Base-by-base conservation (phyloP, 2,797 vertebrate genomes). In the Hapalemur alaotrensis region DNA sequence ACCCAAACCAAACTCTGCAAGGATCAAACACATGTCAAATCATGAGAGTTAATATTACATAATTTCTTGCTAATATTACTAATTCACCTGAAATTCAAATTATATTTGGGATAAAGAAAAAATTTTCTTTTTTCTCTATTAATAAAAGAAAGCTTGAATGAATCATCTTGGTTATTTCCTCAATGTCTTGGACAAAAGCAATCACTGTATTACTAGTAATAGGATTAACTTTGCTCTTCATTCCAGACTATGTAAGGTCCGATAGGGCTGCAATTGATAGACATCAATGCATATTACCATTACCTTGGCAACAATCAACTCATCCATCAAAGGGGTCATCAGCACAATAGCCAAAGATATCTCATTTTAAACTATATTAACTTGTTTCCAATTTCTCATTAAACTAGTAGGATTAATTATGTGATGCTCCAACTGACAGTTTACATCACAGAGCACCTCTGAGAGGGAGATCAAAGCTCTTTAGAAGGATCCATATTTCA, bases 341-440 rank as follows among this genome's bases (percentile, higher is more conserved):
- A 46, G 41, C 70, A 84, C 59, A 30, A n/a, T n/a, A 81, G 4
- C 20, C 59, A 43, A 35, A 67, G 7, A 61, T 11, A 70, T 52
- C 94, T 78, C 89, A 32, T 52, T 95, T 76, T 76, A 50, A 69
- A 48, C 61, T 38, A 61, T 9, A 38, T 13, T 82, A 57, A 67
- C 48, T 41, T 61, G 83, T 48, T 78, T 70, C 78, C 76, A 83
- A 63, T 73, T 94, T 89, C 65, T 97, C 57, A 81, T 65, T 79
- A 54, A 57, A 30, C 73, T 69, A 69, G 57, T 41, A 91, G 20
- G 38, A 76, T 83, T 81, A 75, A 93, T 79, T 91, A 81, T 32
- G 5, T 25, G 41, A 93, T 73, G 57, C 67, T 95, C 61, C 50
- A 54, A 79, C 61, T 67, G 30, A 88, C 67, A 90, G 87, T 67